These are phyloP conservation scores for Branchellion lobata DNA, from an alignment of 2,888 invertebrate genomes.

Conservation along the genomic window DNA sequence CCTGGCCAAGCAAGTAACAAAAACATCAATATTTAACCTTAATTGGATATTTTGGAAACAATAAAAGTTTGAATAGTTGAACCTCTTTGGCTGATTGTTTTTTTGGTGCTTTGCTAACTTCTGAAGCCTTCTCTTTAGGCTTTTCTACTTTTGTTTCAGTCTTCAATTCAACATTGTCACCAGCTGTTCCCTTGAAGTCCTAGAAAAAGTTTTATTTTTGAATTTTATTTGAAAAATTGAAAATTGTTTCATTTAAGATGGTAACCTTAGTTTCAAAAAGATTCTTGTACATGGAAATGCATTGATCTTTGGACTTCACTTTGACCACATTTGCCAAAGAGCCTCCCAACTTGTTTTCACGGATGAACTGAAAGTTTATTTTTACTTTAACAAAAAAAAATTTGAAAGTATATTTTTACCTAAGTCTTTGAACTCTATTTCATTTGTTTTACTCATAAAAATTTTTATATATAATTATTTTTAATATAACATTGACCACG, in stretches of 20 bases:
- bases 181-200: slow-evolving; percentile 16
- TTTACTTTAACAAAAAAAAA: too few species aligned
- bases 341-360: slow-evolving; percentile 52
- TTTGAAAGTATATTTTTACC: background rate
- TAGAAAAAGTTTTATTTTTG: background rate
- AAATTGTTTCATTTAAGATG: background rate
- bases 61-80: background rate
- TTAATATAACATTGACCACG: too few species aligned
- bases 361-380: slow-evolving; percentile 49
- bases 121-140: slow-evolving; percentile 40
- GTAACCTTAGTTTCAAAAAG: slow-evolving; percentile 52
- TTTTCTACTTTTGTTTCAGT: slow-evolving; percentile 29
- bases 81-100: slow-evolving; percentile 41
- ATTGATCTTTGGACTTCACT: slow-evolving; percentile 52
- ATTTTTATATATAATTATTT: background rate
- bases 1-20: slow-evolving; percentile 31
- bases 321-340: slow-evolving; percentile 52
- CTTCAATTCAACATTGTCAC: background rate
- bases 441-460: background rate
- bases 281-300: slow-evolving; percentile 51
- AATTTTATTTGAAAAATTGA: background rate
- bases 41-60: background rate
- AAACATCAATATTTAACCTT: background rate
- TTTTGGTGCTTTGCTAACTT: slow-evolving; percentile 39
- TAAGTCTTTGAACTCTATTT: background rate